phyloP scores from a whole-genome alignment of 2,888 invertebrate genomes.

The Hypena proboscidalis region DNA sequence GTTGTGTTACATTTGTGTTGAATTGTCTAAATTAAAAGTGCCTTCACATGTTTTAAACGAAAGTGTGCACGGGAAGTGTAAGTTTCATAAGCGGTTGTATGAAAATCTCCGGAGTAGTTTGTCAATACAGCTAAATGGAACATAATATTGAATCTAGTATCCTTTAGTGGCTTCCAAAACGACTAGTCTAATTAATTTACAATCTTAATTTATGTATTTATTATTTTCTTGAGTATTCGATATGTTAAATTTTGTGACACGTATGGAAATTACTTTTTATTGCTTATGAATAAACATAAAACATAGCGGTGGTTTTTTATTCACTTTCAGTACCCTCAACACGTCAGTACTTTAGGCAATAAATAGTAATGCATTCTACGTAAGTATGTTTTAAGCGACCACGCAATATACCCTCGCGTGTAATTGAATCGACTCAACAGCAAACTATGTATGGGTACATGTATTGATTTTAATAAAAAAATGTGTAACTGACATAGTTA shows the following conservation, averaged over 20 bases:
- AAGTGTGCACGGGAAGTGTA: slow-evolving; percentile 50
- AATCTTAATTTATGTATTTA: slow-evolving; percentile 55
- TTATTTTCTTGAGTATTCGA: slow-evolving; percentile 63
- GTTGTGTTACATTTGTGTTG: slow-evolving; percentile 25
- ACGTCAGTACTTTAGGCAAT: too few species aligned
- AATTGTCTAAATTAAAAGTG: slow-evolving; percentile 70
- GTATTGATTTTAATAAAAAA: too few species aligned
- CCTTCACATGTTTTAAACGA: slow-evolving; percentile 69
- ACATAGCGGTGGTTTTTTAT: slow-evolving; percentile 48
- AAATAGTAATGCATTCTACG: too few species aligned
- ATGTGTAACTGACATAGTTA: too few species aligned
- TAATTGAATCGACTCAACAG: too few species aligned
- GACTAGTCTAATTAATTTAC: slow-evolving; percentile 60
- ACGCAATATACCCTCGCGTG: too few species aligned
- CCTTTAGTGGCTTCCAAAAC: slow-evolving; percentile 67
- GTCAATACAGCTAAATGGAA: slow-evolving; percentile 42
- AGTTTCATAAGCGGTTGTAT: slow-evolving; percentile 21
- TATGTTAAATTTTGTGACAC: slow-evolving; percentile 76
- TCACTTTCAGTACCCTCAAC: slow-evolving; percentile 2
- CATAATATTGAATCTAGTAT: slow-evolving; percentile 47
- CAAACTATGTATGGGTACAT: too few species aligned
- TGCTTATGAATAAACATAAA: slow-evolving; percentile 84
- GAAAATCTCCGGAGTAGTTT: slow-evolving; percentile 50
- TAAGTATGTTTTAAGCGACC: too few species aligned
- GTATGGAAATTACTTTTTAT: slow-evolving; percentile 80